Evolutionary conservation across 1,140 invertebrate species (phyloP).

Genomic region (Thaumetopoea pityocampa): DNA sequence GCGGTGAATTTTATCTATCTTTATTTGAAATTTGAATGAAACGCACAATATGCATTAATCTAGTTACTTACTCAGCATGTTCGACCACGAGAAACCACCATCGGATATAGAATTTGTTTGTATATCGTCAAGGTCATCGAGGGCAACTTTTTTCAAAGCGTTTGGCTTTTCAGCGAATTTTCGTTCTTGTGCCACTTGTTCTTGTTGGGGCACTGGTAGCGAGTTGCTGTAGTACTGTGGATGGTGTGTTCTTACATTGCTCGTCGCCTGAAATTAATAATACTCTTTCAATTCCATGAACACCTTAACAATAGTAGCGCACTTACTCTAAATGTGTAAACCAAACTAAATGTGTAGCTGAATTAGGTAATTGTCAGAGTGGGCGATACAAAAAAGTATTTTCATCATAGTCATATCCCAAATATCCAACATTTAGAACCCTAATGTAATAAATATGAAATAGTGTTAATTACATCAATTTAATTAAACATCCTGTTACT

Average conservation of each 20-base stretch:
- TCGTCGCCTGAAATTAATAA: conserved; percentile 62
- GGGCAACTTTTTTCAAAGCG: conserved; percentile 88
- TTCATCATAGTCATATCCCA: too few relatives aligned
- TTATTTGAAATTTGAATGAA: too few relatives aligned
- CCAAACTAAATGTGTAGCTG: too few relatives aligned
- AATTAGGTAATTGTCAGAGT: too few relatives aligned
- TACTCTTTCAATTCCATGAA: too few relatives aligned
- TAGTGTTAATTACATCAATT: too few relatives aligned
- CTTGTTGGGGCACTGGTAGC: conserved; percentile 38
- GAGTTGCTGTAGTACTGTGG: conserved; percentile 75
- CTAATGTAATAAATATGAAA: too few relatives aligned
- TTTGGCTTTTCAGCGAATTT: conserved; percentile 93
- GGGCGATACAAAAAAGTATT: too few relatives aligned
- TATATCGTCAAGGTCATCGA: conserved; percentile 88
- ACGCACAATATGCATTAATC: background rate
- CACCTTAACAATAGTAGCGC: too few relatives aligned
- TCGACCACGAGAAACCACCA: conserved; percentile 89
- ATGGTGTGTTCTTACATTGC: conserved; percentile 68
- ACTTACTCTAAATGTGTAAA: too few relatives aligned
- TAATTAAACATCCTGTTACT: too few relatives aligned
- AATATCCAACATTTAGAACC: too few relatives aligned
- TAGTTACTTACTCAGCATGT: conserved; percentile 80
- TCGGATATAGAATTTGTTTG: conserved; percentile 87
- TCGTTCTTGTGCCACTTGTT: conserved; percentile 74
- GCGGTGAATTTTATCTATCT: conserved; percentile 3